Evolutionary conservation across 2,113 vertebrate species (phyloP).

Genomic region (Onychostruthus taczanowskii): DNA sequence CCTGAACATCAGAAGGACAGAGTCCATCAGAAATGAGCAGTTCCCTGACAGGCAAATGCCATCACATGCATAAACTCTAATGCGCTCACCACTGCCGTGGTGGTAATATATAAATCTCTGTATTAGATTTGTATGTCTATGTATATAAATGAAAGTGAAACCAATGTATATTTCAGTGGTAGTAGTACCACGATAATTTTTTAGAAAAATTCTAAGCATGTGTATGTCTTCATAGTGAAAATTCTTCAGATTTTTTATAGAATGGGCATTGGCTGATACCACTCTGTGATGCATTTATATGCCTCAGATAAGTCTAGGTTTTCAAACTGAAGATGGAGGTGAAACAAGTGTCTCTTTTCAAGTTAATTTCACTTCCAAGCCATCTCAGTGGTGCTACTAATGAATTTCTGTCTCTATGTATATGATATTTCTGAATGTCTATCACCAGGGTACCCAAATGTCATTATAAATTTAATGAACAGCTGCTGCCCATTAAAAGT

Average conservation of each 20-base stretch:
- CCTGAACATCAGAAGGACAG: background rate
- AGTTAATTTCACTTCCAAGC: constrained; percentile 33
- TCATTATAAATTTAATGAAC: constrained; percentile 67
- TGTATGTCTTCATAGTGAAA: background rate
- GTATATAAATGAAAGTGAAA: background rate
- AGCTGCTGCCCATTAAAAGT: constrained; percentile 64
- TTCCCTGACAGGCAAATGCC: background rate
- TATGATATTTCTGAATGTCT: constrained; percentile 59
- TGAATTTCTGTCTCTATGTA: constrained; percentile 46
- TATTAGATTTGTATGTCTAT: background rate
- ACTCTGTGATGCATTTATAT: background rate
- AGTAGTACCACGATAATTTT: background rate
- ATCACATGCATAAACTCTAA: background rate
- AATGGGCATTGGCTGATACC: background rate
- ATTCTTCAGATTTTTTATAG: background rate
- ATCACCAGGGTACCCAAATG: constrained; percentile 55
- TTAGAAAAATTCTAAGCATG: background rate
- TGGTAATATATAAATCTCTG: background rate
- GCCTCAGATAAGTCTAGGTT: background rate
- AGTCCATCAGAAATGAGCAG: background rate
- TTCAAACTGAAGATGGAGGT: background rate
- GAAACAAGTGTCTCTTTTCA: constrained; percentile 24
- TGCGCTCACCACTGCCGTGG: background rate
- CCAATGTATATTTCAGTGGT: background rate
- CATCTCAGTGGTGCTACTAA: background rate